Conservation (phyloP, 2,797 vertebrate genomes). For the Podarcis siculus region DNA sequence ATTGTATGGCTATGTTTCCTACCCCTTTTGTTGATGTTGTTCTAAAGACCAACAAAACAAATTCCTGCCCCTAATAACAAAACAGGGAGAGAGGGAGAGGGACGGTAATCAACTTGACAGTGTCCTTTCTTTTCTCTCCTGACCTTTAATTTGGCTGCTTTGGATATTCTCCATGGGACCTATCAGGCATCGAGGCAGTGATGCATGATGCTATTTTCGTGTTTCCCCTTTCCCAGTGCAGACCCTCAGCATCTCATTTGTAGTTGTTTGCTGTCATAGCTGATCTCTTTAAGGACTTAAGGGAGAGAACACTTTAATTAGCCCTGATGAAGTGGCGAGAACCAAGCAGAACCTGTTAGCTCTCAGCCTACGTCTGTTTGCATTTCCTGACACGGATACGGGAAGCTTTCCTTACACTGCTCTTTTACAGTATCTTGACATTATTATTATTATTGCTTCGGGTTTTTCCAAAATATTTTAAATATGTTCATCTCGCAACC, state of each 20-base stretch:
- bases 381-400: slow-evolving; percentile 41
- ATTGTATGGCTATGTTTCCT: not conserved
- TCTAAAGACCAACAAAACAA: not conserved
- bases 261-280: slow-evolving; percentile 41
- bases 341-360: slow-evolving; percentile 52
- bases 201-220: not conserved
- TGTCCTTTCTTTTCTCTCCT: slow-evolving; percentile 23
- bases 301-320: slow-evolving; percentile 57
- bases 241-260: not conserved
- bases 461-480: too few species aligned
- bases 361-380: slow-evolving; percentile 47
- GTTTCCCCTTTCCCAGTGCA: not conserved
- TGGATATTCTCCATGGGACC: not conserved
- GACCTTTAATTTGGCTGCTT: slow-evolving; percentile 6
- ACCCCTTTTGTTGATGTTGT: too few species aligned
- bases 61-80: not conserved
- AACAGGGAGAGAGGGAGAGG: too few species aligned
- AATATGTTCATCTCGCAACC: not conserved
- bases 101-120: not conserved
- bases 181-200: accelerated
- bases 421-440: slow-evolving; percentile 47
- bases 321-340: slow-evolving; percentile 47
- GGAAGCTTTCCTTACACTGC: slow-evolving; percentile 49
- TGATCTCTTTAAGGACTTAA: slow-evolving; percentile 45
- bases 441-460: not conserved